Evolutionary conservation across 2,113 vertebrate genomes (phyloP).

Genomic region (Cisticola juncidis): DNA sequence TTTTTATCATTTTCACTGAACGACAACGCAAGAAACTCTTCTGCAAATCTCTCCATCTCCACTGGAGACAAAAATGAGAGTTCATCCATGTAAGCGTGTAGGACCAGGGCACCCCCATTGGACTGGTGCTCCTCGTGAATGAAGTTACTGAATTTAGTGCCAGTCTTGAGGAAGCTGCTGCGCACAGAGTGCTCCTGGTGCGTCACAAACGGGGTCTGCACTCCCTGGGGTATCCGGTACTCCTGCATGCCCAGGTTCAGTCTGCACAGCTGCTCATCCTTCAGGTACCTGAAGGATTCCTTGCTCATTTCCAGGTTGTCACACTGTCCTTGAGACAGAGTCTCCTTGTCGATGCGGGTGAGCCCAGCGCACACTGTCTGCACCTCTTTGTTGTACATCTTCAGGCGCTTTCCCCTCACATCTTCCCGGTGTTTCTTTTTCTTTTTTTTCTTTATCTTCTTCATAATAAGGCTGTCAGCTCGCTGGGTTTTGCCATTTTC

Average conservation of each 20-base stretch:
- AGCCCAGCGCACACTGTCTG: slow-evolving; percentile 88
- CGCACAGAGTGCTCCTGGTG: slow-evolving; percentile 94
- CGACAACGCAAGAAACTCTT: slow-evolving; percentile 91
- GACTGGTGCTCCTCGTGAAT: slow-evolving; percentile 94
- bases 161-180: slow-evolving; percentile 88
- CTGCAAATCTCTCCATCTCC: slow-evolving; percentile 91
- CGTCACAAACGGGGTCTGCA: slow-evolving; percentile 85
- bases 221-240: slow-evolving; percentile 81
- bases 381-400: slow-evolving; percentile 90
- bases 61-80: slow-evolving; percentile 88
- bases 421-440: slow-evolving; percentile 93
- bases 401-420: slow-evolving; percentile 81
- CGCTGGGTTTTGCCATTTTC: slow-evolving; percentile 88
- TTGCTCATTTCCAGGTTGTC: slow-evolving; percentile 75
- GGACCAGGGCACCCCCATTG: slow-evolving; percentile 91
- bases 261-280: slow-evolving; percentile 80
- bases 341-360: slow-evolving; percentile 72
- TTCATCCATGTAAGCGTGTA: slow-evolving; percentile 97
- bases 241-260: slow-evolving; percentile 78
- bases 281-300: slow-evolving; percentile 79
- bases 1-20: slow-evolving; percentile 90
- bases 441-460: slow-evolving; percentile 94
- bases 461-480: slow-evolving; percentile 86
- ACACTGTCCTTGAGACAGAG: slow-evolving; percentile 69
- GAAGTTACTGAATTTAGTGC: slow-evolving; percentile 86